Evolutionary conservation across 2,113 vertebrate species (phyloP).

Genomic region (Arizona elegans): DNA sequence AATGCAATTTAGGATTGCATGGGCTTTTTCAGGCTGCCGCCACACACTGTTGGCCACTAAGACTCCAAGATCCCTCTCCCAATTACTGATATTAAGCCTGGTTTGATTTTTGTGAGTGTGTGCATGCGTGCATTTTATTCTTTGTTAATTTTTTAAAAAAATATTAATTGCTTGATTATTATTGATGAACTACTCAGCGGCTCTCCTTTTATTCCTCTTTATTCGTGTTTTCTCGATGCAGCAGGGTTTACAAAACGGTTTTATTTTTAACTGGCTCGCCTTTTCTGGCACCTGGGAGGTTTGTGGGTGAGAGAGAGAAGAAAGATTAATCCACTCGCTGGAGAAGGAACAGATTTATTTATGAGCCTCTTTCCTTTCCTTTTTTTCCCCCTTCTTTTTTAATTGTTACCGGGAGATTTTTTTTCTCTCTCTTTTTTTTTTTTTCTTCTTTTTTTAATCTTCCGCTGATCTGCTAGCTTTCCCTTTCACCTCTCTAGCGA

Average conservation of each 20-base stretch:
- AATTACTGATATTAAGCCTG: no score
- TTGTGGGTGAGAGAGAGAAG: background rate
- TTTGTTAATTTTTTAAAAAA: no score
- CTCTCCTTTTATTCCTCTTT: background rate
- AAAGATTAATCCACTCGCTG: accelerated
- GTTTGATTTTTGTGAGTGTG: background rate
- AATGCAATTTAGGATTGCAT: no score
- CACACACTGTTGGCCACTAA: no score
- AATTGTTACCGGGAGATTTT: background rate
- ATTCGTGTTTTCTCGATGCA: background rate
- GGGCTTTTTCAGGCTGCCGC: no score
- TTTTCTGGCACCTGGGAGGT: background rate
- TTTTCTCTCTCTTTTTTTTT: accelerated
- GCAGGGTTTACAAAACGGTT: background rate
- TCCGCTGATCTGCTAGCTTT: slow-evolving; percentile 30
- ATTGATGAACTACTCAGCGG: background rate
- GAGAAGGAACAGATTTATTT: slow-evolving; percentile 26
- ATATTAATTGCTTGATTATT: background rate
- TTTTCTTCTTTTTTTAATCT: background rate
- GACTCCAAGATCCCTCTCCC: no score
- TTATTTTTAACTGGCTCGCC: accelerated
- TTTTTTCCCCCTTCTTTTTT: background rate
- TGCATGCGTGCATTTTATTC: background rate
- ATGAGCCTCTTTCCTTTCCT: accelerated
- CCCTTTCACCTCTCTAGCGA: slow-evolving; percentile 39